Evolutionary conservation across 1,140 invertebrate genomes (phyloP).

Genomic region (Drosophila santomea): DNA sequence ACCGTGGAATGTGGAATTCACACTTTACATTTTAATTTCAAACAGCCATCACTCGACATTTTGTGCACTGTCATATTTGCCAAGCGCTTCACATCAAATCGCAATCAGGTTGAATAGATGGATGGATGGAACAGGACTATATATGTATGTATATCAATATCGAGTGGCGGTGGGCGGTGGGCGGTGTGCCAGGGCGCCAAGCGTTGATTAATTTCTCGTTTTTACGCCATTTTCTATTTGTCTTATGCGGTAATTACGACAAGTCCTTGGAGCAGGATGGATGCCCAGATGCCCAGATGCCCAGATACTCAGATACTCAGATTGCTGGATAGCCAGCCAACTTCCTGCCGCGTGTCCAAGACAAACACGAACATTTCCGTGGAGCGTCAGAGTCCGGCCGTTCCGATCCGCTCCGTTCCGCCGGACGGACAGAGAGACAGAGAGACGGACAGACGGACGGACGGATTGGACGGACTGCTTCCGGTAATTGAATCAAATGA

Average conservation of each 20-base stretch:
- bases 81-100: conserved; percentile 67
- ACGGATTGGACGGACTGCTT: conserved; percentile 59
- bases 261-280: conserved; percentile 55
- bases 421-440: conserved; percentile 3
- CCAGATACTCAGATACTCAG: not conserved
- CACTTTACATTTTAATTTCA: conserved; percentile 23
- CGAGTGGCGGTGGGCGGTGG: conserved; percentile 6
- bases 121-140: conserved; percentile 18
- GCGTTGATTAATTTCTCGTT: conserved; percentile 80
- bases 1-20: conserved; percentile 5
- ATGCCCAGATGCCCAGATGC: conserved; percentile 16
- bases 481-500: conserved; percentile 83
- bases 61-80: conserved; percentile 54
- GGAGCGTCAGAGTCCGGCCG: conserved; percentile 2
- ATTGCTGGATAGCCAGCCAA: conserved; percentile 15
- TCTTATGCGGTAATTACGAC: conserved; percentile 80
- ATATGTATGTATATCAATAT: conserved; percentile 12
- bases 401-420: conserved; percentile 11
- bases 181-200: not conserved
- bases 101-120: conserved; percentile 28
- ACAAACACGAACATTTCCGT: conserved; percentile 61
- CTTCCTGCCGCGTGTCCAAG: conserved; percentile 64
- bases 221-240: conserved; percentile 82
- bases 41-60: conserved; percentile 4
- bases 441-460: conserved; percentile 25